Conservation (phyloP, 2,113 vertebrate species). For the Cervus canadensis region DNA sequence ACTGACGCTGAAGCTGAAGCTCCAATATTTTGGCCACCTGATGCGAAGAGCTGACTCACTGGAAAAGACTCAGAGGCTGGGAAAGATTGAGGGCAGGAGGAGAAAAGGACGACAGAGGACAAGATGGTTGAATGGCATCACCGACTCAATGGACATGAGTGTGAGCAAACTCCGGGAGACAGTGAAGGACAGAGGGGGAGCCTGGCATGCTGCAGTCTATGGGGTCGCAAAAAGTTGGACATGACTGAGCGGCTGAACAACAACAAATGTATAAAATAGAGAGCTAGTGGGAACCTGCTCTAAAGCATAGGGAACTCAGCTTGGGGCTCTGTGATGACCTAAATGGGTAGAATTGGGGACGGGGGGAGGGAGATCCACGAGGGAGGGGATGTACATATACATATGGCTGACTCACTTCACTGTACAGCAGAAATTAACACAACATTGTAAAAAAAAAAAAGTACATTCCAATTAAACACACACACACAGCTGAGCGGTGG, state of each 20-base stretch:
- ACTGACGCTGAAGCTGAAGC: not conserved
- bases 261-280: not conserved
- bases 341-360: not conserved
- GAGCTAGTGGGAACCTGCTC: not conserved
- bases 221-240: not conserved
- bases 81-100: not conserved
- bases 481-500: accelerated
- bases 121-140: not conserved
- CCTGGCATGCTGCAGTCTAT: not conserved
- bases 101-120: not conserved
- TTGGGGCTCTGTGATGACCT: not conserved
- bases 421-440: not conserved
- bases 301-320: not conserved
- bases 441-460: not conserved
- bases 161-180: not conserved
- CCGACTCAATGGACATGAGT: not conserved
- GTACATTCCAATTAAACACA: not conserved
- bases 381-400: not conserved
- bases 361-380: not conserved
- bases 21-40: not conserved
- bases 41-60: not conserved
- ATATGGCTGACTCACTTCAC: not conserved
- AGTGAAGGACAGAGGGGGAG: not conserved
- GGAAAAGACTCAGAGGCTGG: not conserved
- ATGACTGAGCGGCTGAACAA: not conserved